These are phyloP conservation scores for Gymnarchus niloticus DNA, from an alignment of 2,113 vertebrate species.

Conservation along the genomic window DNA sequence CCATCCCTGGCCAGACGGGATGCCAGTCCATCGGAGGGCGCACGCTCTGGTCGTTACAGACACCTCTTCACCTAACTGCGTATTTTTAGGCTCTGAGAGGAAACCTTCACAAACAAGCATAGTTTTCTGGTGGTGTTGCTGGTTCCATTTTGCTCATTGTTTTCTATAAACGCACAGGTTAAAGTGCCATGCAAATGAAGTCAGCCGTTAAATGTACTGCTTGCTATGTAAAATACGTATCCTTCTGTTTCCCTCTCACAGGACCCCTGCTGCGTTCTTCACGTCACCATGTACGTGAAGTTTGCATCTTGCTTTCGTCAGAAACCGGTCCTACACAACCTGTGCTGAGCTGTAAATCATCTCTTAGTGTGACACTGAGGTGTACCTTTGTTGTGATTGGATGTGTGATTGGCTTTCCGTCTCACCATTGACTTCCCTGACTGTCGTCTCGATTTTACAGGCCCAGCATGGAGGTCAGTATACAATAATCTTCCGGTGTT, in stretches of 20 bases:
- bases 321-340: constrained; percentile 37
- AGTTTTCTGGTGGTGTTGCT: neutral
- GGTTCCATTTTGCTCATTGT: neutral
- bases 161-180: neutral
- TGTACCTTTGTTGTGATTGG: neutral
- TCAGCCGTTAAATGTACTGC: neutral
- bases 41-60: no score
- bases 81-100: neutral
- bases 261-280: constrained; percentile 54
- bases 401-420: neutral
- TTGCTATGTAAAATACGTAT: neutral
- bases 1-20: neutral
- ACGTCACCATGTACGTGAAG: constrained; percentile 59
- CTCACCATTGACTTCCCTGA: neutral
- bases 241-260: constrained; percentile 26
- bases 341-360: constrained; percentile 35
- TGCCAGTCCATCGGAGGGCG: no score
- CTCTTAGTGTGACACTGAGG: neutral
- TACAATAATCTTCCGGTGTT: no score
- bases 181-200: neutral
- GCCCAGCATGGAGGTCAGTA: neutral
- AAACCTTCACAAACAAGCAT: no score
- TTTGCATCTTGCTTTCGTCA: constrained; percentile 50
- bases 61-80: neutral
- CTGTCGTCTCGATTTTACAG: neutral